phyloP scores from a whole-genome alignment of 92 coral and sea anemone genomes.

The Phenganax subtilis region DNA sequence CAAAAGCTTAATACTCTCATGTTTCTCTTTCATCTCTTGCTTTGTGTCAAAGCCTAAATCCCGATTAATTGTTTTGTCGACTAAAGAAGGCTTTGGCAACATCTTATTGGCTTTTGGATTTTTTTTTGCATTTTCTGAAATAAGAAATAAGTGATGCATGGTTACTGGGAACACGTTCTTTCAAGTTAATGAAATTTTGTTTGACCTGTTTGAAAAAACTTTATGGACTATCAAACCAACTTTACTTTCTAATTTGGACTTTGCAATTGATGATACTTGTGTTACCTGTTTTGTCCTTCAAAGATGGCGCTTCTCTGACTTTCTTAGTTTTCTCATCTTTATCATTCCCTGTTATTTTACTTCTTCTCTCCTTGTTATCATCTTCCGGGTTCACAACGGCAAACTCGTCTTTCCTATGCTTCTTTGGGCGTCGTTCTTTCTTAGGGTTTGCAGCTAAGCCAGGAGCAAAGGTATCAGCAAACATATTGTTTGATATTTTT shows the following conservation, averaged over 20 bases:
- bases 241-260: not conserved
- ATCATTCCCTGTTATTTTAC: not conserved
- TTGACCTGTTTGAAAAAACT: no score
- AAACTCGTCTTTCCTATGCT: not conserved
- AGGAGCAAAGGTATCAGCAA: not conserved
- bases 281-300: conserved; percentile 24
- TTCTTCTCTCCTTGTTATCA: conserved; percentile 3
- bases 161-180: no score
- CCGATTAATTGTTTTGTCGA: not conserved
- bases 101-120: not conserved
- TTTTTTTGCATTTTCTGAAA: not conserved
- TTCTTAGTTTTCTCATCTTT: not conserved
- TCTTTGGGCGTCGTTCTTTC: conserved; percentile 20
- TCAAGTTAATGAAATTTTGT: no score
- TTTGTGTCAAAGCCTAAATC: conserved; percentile 24
- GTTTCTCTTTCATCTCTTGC: conserved; percentile 1
- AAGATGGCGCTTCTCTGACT: conserved; percentile 29
- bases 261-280: not conserved
- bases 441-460: not conserved
- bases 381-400: conserved; percentile 11
- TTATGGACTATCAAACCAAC: not conserved
- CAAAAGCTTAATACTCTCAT: conserved; percentile 25
- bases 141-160: not conserved
- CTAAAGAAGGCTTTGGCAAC: not conserved
- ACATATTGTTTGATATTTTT: conserved; percentile 2